These are phyloP conservation scores for Deladenus siricidicola DNA, from an alignment of 2,888 invertebrate genomes.

Conservation along the genomic window DNA sequence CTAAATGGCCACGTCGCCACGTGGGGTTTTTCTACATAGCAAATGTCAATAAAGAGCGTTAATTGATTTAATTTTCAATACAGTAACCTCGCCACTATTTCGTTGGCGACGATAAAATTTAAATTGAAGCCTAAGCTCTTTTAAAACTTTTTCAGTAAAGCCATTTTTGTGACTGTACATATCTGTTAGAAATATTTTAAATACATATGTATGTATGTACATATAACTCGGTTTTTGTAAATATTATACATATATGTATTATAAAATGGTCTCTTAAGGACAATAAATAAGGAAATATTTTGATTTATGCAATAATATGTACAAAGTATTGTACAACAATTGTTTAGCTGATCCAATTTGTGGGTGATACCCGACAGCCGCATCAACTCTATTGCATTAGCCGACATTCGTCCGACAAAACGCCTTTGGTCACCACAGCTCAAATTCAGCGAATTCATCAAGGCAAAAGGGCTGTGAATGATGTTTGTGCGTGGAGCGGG, in stretches of 20 bases:
- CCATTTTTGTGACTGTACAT: too few species aligned
- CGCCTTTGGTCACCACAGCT: constrained; percentile 19
- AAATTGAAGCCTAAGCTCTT: too few species aligned
- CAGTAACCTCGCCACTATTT: too few species aligned
- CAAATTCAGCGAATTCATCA: constrained; percentile 36
- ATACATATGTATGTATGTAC: too few species aligned
- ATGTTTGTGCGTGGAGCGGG: constrained; percentile 50
- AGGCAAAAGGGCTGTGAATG: constrained; percentile 45
- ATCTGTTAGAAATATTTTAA: too few species aligned
- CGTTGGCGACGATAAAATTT: too few species aligned
- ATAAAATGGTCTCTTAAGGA: background rate
- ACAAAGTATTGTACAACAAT: background rate
- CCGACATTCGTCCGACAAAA: constrained; percentile 20
- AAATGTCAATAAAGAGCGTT: background rate
- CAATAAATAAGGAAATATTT: background rate
- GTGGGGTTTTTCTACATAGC: too few species aligned
- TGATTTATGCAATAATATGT: background rate
- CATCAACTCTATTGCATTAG: constrained; percentile 43
- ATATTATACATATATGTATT: background rate
- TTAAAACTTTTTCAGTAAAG: too few species aligned
- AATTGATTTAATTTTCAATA: constrained; percentile 2
- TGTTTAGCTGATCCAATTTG: constrained; percentile 44
- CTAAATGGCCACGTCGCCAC: too few species aligned
- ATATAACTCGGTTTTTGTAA: too few species aligned
- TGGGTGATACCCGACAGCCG: constrained; percentile 40